Percentiles rank a stretch among this genome's conserved stretches.
These are phyloP conservation scores for Pegoplata infirma DNA, from an alignment of 2,888 invertebrate species.

Conservation along the genomic window DNA sequence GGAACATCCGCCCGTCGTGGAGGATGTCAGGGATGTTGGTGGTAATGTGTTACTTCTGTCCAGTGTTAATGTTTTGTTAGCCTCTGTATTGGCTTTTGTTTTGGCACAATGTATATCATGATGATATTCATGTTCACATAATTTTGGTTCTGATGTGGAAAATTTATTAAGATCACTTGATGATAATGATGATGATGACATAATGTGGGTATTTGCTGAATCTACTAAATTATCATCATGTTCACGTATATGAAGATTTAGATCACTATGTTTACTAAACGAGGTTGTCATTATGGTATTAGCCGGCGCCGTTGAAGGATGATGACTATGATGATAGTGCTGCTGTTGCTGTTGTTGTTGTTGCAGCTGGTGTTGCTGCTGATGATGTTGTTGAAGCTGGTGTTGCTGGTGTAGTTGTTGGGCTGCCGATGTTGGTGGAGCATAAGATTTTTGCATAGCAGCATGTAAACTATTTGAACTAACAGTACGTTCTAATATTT, in stretches of 20 bases:
- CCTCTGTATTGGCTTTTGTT: slow-evolving; percentile 70
- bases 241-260: slow-evolving; percentile 69
- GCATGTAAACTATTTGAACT: slow-evolving; percentile 87
- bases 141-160: slow-evolving; percentile 76
- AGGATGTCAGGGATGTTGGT: too few species aligned
- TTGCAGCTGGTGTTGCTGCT: slow-evolving; percentile 57
- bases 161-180: slow-evolving; percentile 72
- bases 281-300: slow-evolving; percentile 72
- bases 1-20: slow-evolving; percentile 65
- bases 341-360: slow-evolving; percentile 22
- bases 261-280: slow-evolving; percentile 76
- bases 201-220: slow-evolving; percentile 53
- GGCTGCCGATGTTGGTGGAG: slow-evolving; percentile 34
- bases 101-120: slow-evolving; percentile 78
- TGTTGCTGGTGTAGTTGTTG: too few species aligned
- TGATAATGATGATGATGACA: too few species aligned
- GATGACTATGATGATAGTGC: slow-evolving; percentile 55
- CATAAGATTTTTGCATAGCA: slow-evolving; percentile 80
- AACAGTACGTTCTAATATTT: slow-evolving; percentile 87
- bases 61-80: slow-evolving; percentile 43
- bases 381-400: slow-evolving; percentile 49
- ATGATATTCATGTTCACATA: slow-evolving; percentile 74
- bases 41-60: slow-evolving; percentile 38
- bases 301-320: slow-evolving; percentile 40
- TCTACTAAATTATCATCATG: slow-evolving; percentile 57